phyloP scores from a whole-genome alignment of 2,113 vertebrate species.

The Myiagra hebetior region DNA sequence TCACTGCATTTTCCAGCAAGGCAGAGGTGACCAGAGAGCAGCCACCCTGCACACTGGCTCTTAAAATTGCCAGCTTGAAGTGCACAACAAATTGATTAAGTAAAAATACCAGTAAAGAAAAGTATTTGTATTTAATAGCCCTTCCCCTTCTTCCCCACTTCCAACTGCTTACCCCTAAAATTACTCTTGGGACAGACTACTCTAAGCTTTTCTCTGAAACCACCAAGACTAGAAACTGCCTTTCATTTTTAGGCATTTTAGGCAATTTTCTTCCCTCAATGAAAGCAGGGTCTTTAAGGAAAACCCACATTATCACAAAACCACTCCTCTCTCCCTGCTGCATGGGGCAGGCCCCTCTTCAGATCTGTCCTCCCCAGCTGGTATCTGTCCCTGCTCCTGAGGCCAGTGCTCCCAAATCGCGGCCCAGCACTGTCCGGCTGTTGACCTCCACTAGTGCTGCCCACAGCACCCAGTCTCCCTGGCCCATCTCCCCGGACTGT shows the following conservation, averaged over 20 bases:
- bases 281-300: not conserved
- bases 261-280: not conserved
- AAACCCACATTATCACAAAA: not conserved
- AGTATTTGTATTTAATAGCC: not conserved
- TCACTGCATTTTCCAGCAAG: not conserved
- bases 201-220: not conserved
- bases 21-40: not conserved
- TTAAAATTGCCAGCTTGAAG: not conserved
- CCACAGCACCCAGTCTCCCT: not conserved
- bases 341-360: not conserved
- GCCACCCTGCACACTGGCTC: accelerated
- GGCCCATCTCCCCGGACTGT: not conserved
- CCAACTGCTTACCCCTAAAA: constrained; percentile 2
- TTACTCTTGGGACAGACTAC: not conserved
- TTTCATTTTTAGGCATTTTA: not conserved
- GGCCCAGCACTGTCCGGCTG: not conserved
- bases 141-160: not conserved
- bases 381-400: not conserved
- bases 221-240: not conserved
- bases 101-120: not conserved
- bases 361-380: not conserved
- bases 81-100: not conserved
- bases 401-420: not conserved
- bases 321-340: not conserved
- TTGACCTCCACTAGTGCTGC: not conserved